Percentiles rank a stretch among this genome's conserved stretches.
phyloP scores from a whole-genome alignment of 2,113 vertebrate genomes.

The Dolichotis patagonum region DNA sequence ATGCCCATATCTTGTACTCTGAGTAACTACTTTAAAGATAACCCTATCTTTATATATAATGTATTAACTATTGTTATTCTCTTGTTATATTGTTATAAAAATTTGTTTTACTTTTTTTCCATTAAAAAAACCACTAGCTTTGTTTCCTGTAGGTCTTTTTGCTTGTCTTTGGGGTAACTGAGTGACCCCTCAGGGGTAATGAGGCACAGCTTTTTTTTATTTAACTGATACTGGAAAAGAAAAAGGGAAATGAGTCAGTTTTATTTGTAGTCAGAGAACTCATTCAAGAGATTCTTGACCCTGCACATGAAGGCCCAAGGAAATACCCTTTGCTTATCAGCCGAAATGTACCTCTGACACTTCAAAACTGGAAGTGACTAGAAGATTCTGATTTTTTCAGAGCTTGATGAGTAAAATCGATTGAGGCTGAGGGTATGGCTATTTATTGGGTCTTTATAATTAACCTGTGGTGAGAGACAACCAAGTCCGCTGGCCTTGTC shows the following conservation, averaged over 20 bases:
- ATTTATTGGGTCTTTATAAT: background rate
- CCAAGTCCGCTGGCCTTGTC: background rate
- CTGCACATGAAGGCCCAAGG: background rate
- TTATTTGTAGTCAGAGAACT: background rate
- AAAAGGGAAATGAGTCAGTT: background rate
- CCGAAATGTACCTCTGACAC: background rate
- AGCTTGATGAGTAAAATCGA: background rate
- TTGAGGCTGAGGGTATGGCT: background rate
- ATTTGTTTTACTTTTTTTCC: background rate
- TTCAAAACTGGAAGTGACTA: conserved; percentile 1
- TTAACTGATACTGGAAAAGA: background rate
- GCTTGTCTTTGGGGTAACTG: background rate
- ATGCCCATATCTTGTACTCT: background rate
- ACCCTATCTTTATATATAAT: no score
- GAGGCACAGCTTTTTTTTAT: background rate
- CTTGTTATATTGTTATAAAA: background rate
- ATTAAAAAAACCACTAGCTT: background rate
- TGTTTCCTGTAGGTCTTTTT: conserved; percentile 1
- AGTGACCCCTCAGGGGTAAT: background rate
- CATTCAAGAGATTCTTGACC: background rate
- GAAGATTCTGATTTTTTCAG: background rate
- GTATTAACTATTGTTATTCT: background rate
- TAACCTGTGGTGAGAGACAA: background rate
- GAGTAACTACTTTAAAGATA: background rate
- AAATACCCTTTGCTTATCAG: background rate